phyloP scores from a whole-genome alignment of 2,113 vertebrate species.

The Amia ocellicauda region DNA sequence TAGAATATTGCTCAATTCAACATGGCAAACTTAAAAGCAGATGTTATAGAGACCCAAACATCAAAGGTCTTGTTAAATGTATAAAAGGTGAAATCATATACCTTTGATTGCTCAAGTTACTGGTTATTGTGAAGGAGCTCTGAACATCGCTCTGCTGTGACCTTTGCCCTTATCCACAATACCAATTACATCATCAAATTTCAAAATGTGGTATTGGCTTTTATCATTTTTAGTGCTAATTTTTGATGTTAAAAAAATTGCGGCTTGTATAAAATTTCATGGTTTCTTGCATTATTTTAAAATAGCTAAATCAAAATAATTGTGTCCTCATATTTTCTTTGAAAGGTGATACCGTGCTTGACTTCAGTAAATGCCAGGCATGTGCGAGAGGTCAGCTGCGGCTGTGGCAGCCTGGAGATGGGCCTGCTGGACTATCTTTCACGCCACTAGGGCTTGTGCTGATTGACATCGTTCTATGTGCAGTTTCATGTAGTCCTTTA shows the following conservation, averaged over 20 bases:
- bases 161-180: slow-evolving; percentile 48
- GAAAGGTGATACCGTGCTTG: slow-evolving; percentile 42
- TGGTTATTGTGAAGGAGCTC: slow-evolving; percentile 55
- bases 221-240: slow-evolving; percentile 57
- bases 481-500: slow-evolving; percentile 31
- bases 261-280: slow-evolving; percentile 41
- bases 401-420: slow-evolving; percentile 15
- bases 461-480: slow-evolving; percentile 20
- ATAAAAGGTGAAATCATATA: slow-evolving; percentile 62
- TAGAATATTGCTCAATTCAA: slow-evolving; percentile 25
- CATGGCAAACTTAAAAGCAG: slow-evolving; percentile 52
- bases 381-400: slow-evolving; percentile 29
- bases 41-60: slow-evolving; percentile 61
- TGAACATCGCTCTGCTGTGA: slow-evolving; percentile 45
- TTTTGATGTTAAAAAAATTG: slow-evolving; percentile 59
- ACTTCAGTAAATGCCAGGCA: slow-evolving; percentile 40
- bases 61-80: slow-evolving; percentile 55
- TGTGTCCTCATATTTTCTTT: slow-evolving; percentile 37
- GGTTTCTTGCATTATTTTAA: slow-evolving; percentile 35
- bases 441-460: slow-evolving; percentile 14
- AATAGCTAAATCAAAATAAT: slow-evolving; percentile 36
- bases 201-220: slow-evolving; percentile 48
- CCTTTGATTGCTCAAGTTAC: slow-evolving; percentile 54
- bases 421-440: slow-evolving; percentile 28
- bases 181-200: slow-evolving; percentile 53